Percentiles rank a stretch among this genome's conserved stretches.
Evolutionary conservation across 2,113 vertebrate genomes (phyloP).

Genomic region (Oncorhynchus gorbuscha): DNA sequence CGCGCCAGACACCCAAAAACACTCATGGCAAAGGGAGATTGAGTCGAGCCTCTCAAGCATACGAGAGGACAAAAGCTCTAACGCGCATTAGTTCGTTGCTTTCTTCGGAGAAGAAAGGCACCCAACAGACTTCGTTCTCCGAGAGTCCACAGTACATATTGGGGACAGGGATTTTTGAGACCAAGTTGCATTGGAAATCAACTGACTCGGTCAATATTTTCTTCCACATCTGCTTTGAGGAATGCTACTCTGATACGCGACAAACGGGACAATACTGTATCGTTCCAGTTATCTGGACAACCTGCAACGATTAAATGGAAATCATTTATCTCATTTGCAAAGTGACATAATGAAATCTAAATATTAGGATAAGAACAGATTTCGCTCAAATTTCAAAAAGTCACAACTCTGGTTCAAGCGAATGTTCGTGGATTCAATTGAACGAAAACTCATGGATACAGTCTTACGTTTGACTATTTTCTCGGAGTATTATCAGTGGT

Average conservation of each 20-base stretch:
- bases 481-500: not conserved
- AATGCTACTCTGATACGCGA: conserved; percentile 22
- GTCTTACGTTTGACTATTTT: not conserved
- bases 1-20: conserved; percentile 7
- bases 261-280: not conserved
- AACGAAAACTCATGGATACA: not conserved
- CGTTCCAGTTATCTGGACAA: not conserved
- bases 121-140: not conserved
- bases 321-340: conserved; percentile 2
- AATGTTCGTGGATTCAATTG: not conserved
- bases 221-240: not conserved
- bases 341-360: conserved; percentile 15
- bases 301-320: conserved; percentile 23
- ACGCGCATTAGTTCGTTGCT: conserved; percentile 29
- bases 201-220: conserved; percentile 1
- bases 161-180: not conserved
- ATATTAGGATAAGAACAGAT: not conserved
- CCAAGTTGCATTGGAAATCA: not conserved
- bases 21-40: not conserved
- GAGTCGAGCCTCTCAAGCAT: not conserved
- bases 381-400: not conserved
- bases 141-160: not conserved
- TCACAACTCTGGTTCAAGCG: not conserved
- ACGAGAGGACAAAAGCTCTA: not conserved
- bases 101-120: conserved; percentile 28